Base-by-base conservation (phyloP, 1,140 invertebrate genomes). In the Procambarus clarkii region DNA sequence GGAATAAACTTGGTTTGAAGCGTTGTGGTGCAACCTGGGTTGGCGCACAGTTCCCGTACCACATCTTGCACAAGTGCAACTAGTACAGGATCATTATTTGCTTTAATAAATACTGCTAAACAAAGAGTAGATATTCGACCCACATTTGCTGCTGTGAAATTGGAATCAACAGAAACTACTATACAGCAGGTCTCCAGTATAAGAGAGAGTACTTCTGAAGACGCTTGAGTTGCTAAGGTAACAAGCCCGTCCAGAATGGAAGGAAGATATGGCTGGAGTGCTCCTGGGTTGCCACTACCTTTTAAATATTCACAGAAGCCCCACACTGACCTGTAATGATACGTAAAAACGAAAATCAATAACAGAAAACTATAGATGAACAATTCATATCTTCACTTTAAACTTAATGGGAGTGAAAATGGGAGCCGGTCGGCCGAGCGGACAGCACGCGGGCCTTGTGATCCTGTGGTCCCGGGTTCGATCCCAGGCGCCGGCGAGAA, bases 41-140 rank as follows among this genome's bases (percentile, higher is more conserved):
- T 97, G 93, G 96, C 95, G 0, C 96, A 96, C 13, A 97, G 94
- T 60, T 96, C 96, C 93, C 96, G 96, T 48, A 97, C 96, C 64
- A 97, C 95, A 88, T 97, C 96, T 93, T 97, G 95, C 4, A 96
- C 96, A 69, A 97, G 94, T 81, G 95, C 94, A 0, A 96, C 94
- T 48, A 97, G 95, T 69, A 96, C 95, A 15, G 96, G 97, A 94
- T 97, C 97, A 86, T 92, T 93, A 92, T 94, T 95, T 93, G 95
- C 96, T 94, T 97, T 97, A 0, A 97, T 94, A 93, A 97, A 97
- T 1, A 96, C 95, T 24, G 96, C 96, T 91, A 97, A 96, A 8
- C 96, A 96, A 60, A 97, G 93, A 2, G 97, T 96, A 77, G 96
- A 96, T 7, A 97, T 95, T 94, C 97, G 97, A 24, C 94, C 94